A percentile compares a stretch with the other conserved stretches of the same genome.
Conservation (phyloP, 2,888 invertebrate species). For the Sepioteuthis lessoniana region DNA sequence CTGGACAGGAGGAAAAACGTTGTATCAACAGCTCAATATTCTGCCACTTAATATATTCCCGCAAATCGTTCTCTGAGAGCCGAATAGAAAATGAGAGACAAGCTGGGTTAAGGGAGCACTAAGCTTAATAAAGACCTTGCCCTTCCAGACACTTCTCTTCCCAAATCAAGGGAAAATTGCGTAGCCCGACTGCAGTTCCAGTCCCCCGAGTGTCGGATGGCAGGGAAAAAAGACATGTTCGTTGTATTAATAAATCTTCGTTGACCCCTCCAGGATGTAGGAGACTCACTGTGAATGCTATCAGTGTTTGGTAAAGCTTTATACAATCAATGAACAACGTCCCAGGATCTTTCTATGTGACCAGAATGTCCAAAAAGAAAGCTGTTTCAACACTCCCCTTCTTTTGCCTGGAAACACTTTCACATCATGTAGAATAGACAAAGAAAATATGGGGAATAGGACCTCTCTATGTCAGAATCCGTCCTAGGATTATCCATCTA, state of each 20-base stretch:
- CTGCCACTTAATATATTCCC: not conserved
- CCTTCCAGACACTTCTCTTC: not conserved
- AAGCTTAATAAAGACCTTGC: not conserved
- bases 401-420: fast-evolving
- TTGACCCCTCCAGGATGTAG: not conserved
- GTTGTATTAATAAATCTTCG: not conserved
- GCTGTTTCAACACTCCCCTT: not conserved
- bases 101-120: not conserved
- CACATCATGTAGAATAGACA: too few relatives aligned
- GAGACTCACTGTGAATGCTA: not conserved
- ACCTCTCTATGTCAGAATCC: too few relatives aligned
- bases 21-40: not conserved
- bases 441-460: too few relatives aligned
- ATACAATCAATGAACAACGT: not conserved
- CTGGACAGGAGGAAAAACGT: not conserved
- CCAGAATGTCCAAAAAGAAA: not conserved
- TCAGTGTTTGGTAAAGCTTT: not conserved
- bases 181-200: not conserved
- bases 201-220: not conserved
- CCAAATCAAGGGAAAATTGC: not conserved
- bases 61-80: not conserved
- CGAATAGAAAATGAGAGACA: not conserved
- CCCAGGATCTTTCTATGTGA: constrained; percentile 5
- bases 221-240: not conserved
- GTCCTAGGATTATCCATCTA: too few relatives aligned